Conservation (phyloP, 2,888 invertebrate genomes). For the Villa cingulata region DNA sequence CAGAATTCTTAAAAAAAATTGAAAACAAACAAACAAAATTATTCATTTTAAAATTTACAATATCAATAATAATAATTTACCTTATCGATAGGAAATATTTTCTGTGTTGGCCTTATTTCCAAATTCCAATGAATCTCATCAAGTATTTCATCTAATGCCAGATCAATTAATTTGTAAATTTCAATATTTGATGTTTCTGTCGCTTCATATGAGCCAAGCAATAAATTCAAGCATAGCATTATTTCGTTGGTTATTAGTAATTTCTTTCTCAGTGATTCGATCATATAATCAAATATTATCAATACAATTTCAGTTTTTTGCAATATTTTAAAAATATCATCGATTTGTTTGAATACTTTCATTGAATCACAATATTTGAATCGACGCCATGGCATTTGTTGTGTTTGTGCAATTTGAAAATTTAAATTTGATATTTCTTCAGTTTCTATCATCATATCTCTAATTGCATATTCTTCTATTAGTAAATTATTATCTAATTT, state of each 20-base stretch:
- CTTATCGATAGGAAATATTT: constrained; percentile 21
- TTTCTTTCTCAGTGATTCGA: constrained; percentile 43
- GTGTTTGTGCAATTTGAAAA: no score
- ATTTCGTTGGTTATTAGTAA: constrained; percentile 46
- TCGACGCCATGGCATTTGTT: constrained; percentile 46
- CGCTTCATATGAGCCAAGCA: constrained; percentile 17
- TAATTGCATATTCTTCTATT: constrained; percentile 38
- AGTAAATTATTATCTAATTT: constrained; percentile 38
- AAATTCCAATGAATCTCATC: constrained; percentile 30
- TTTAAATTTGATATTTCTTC: constrained; percentile 32
- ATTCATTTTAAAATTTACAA: not conserved
- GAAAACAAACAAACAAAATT: no score
- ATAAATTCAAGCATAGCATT: constrained; percentile 24
- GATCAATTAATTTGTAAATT: constrained; percentile 18
- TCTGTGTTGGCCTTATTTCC: constrained; percentile 25
- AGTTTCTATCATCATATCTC: constrained; percentile 15
- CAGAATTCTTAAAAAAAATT: constrained; percentile 17
- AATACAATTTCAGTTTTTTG: constrained; percentile 42
- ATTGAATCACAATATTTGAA: constrained; percentile 45
- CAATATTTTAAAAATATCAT: constrained; percentile 41
- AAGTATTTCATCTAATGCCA: constrained; percentile 26
- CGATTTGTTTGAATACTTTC: constrained; percentile 38
- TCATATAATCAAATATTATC: constrained; percentile 47
- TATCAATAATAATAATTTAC: constrained; percentile 13
- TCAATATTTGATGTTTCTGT: not conserved